Evolutionary conservation across 2,888 invertebrate genomes (phyloP), one percentile per base, ranked within the genome.

Genomic region (Meiosimyza platycephala): DNA sequence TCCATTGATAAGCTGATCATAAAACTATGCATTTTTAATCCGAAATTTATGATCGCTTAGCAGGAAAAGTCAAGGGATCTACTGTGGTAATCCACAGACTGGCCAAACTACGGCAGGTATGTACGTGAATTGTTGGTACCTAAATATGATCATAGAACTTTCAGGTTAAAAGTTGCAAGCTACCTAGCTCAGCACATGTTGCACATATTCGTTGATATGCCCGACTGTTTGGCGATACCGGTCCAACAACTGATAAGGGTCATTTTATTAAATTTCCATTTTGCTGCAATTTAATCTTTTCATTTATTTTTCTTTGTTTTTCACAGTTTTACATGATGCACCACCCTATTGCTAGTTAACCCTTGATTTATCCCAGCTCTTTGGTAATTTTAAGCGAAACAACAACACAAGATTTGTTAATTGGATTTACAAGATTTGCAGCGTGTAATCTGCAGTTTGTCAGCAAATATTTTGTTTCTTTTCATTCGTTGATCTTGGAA

Each of bases 61-160:
- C 80, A 79, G 79, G 83, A 84, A 85, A 85, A 84, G 82, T 85
- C 84, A 85, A 84, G 79, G 80, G 80, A 81, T 83, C 80, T 77
- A 77, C 78, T 79, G 79, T 72, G 80, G 79, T 79, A 81, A 81
- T 84, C 81, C 80, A 69, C 78, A 80, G 22, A 16, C 40, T 3
- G 7, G 59, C 59, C 59, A 28, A 22, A 60, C 28, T 11, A 28
- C 5, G 13, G 11, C 59, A 60, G 22, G 57, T 22, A 16, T 7
- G 40, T 40, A 40, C 40, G 9, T 40, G 40, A 40, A 40, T 6
- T 40, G 40, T 40, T 40, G 40, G 40, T 9, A 40, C 40, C 40
- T 40, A 40, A 6, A 40, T 28, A 28, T 9, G 9, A 7, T 1
- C 1, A 40, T 40, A 40, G 40, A 40, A 40, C 9, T 40, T 40